Conservation (phyloP, 2,113 vertebrate species). For the Strix aluco region DNA sequence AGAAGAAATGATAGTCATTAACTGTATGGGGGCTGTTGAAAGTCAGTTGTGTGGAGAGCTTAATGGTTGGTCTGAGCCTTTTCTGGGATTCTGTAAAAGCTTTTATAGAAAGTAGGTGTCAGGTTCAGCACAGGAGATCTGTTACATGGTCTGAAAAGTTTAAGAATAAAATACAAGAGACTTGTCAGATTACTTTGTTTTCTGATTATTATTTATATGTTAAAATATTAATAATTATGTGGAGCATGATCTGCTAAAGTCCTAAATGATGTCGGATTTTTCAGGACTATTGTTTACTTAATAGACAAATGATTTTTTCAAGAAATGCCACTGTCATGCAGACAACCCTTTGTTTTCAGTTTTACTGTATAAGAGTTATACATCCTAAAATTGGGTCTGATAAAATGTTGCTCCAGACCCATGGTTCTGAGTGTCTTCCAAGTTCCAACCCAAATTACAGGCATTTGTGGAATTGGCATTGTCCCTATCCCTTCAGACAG, state of each 20-base stretch:
- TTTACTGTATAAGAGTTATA: constrained; percentile 30
- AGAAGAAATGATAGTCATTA: background rate
- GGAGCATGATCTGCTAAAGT: background rate
- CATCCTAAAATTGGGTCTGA: constrained; percentile 22
- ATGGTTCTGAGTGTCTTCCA: background rate
- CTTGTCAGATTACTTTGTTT: background rate
- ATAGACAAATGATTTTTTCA: constrained; percentile 37
- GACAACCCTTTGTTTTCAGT: constrained; percentile 65
- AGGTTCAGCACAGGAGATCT: background rate
- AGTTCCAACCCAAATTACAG: constrained; percentile 51
- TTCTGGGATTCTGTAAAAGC: background rate
- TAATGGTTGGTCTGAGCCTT: background rate
- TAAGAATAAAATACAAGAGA: background rate
- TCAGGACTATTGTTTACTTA: constrained; percentile 43
- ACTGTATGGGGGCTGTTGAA: background rate
- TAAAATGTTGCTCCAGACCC: constrained; percentile 33
- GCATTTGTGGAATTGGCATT: constrained; percentile 31
- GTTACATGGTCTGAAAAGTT: background rate
- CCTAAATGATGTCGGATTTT: background rate
- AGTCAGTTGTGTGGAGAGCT: background rate
- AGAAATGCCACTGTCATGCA: constrained; percentile 43
- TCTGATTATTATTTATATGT: background rate
- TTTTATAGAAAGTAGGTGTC: background rate
- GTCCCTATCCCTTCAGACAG: background rate
- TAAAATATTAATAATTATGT: background rate